These are phyloP conservation scores for Sinocyclocheilus anshuiensis DNA, from an alignment of 2,113 vertebrate species.

Conservation along the genomic window DNA sequence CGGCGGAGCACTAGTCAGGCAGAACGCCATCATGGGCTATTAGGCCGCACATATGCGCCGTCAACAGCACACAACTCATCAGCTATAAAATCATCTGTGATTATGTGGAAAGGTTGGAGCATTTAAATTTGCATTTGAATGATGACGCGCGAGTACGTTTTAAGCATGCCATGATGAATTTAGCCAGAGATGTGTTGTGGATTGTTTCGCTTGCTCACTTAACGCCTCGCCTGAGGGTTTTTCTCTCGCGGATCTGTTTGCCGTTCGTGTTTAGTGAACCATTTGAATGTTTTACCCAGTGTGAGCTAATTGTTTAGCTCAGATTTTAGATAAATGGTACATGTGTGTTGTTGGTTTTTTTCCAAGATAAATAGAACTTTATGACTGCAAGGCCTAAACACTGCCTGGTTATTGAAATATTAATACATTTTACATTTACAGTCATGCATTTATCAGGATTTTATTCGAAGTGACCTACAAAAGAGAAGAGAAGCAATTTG, in stretches of 20 bases:
- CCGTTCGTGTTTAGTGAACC: constrained; percentile 1
- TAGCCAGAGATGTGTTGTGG: constrained; percentile 46
- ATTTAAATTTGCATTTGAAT: constrained; percentile 61
- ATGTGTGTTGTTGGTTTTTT: constrained; percentile 5
- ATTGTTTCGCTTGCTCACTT: constrained; percentile 49
- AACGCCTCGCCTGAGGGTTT: constrained; percentile 33
- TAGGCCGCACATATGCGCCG: constrained; percentile 52
- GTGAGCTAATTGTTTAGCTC: constrained; percentile 18
- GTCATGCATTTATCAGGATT: background rate
- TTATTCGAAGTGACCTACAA: background rate
- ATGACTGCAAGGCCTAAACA: background rate
- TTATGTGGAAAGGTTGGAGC: constrained; percentile 61
- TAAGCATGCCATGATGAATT: constrained; percentile 55
- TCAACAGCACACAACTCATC: constrained; percentile 52
- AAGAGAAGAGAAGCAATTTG: background rate
- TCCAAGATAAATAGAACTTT: constrained; percentile 3
- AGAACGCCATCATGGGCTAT: constrained; percentile 56
- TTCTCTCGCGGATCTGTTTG: constrained; percentile 24
- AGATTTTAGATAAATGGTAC: background rate
- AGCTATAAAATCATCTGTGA: constrained; percentile 56
- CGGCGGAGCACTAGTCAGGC: constrained; percentile 49
- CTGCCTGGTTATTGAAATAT: constrained; percentile 11
- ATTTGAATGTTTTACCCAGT: background rate
- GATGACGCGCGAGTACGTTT: constrained; percentile 53
- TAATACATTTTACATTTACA: background rate